Base-by-base conservation (phyloP, 2,797 vertebrate species). In the Euthynnus affinis region DNA sequence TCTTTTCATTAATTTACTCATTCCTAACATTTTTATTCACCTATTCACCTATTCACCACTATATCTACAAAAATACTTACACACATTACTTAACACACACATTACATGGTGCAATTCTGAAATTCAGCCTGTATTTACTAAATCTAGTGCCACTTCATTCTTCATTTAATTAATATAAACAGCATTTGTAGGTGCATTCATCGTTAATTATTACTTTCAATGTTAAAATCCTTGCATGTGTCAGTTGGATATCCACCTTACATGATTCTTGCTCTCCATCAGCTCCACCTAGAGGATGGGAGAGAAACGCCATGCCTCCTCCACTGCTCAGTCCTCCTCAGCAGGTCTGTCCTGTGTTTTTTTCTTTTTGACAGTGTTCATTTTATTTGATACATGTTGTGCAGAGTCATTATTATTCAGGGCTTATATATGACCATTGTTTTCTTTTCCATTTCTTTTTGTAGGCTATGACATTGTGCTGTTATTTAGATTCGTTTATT, bases 251-350 rank as follows among this genome's bases (percentile, higher is more conserved):
- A 32, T 46, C 49, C 42, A 48, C n/a, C 53, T 66, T 9, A 18
- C 67, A 44, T 2, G 5, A 25, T 17, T 59, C 1, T 59, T 76
- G 14, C 65, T 71, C 23, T 37, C 52, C 59, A 6, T 27, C 74
- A 96, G 95, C 93, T 66, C 92, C 94, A 22, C 92, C 95, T 64
- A 93, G 93, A 94, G 93, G 95, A 83, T 95, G 95, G 95, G 95
- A 96, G 58, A 93, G 95, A 71, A 94, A 82, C 8, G 74, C 88
- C 63, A 91, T 92, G 78, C 93, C 94, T 12, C 86, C 94, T 34
- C 86, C 94, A 53, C 91, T 94, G 60, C 94, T 93, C 80, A 94
- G 95, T 65, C 90, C 93, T 58, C 93, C 94, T 48, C 94, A 93
- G 78, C 95, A 94, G 81, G 95, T 96, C 48, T 37, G 93, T 67